Evolutionary conservation across 2,888 invertebrate genomes (phyloP).

Genomic region (Anoncus sp.): DNA sequence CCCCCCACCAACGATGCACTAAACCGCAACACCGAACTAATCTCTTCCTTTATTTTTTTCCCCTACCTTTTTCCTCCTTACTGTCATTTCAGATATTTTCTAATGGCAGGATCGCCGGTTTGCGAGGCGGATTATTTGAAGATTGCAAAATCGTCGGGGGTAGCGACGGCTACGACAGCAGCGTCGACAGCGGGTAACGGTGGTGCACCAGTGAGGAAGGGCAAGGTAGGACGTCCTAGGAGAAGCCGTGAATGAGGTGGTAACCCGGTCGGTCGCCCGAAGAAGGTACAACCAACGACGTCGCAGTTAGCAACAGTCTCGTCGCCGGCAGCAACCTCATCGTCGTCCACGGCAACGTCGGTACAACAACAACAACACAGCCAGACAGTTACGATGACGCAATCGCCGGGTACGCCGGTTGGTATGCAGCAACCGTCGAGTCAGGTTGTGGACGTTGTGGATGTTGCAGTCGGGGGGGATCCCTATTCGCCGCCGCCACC

Average conservation of each 20-base stretch:
- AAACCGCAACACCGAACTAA: not conserved
- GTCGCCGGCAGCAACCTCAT: slow-evolving; percentile 62
- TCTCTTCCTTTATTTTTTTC: not conserved
- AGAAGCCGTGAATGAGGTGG: slow-evolving; percentile 94
- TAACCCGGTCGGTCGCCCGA: slow-evolving; percentile 83
- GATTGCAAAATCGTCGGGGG: slow-evolving; percentile 88
- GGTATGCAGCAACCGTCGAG: slow-evolving; percentile 59
- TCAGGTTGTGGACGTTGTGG: slow-evolving; percentile 74
- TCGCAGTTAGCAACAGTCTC: slow-evolving; percentile 66
- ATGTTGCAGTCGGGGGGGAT: slow-evolving; percentile 77
- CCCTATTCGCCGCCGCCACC: slow-evolving; percentile 83
- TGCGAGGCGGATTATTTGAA: slow-evolving; percentile 99
- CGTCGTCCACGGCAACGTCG: slow-evolving; percentile 68
- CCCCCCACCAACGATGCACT: too few species aligned
- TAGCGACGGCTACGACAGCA: slow-evolving; percentile 88
- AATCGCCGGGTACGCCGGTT: slow-evolving; percentile 53
- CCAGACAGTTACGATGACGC: slow-evolving; percentile 52
- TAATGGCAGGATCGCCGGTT: slow-evolving; percentile 94
- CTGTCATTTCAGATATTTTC: slow-evolving; percentile 88
- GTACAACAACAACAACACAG: slow-evolving; percentile 31
- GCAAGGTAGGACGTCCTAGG: slow-evolving; percentile 95
- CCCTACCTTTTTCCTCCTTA: not conserved
- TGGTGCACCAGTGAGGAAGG: slow-evolving; percentile 90
- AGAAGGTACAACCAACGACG: slow-evolving; percentile 80
- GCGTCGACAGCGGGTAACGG: slow-evolving; percentile 87